A percentile compares a stretch with the other conserved stretches of the same genome.
These are phyloP conservation scores for Rhingia rostrata DNA, from an alignment of 2,888 invertebrate species.

Conservation along the genomic window DNA sequence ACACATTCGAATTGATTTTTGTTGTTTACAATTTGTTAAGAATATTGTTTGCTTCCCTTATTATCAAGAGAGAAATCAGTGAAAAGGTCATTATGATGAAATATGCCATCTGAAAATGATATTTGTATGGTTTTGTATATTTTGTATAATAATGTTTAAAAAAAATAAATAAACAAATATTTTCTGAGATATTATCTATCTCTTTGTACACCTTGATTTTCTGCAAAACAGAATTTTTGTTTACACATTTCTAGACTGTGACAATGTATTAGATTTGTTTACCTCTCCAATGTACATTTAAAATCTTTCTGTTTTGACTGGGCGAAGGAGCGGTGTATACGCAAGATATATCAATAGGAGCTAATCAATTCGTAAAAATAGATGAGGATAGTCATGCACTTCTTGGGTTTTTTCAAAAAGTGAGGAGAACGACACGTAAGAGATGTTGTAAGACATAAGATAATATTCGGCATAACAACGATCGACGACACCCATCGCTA, in stretches of 20 bases:
- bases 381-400: too few relatives aligned
- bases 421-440: too few relatives aligned
- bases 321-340: not conserved
- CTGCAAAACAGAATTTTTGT: not conserved
- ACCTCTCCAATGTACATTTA: not conserved
- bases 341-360: too few relatives aligned
- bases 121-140: not conserved
- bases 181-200: not conserved
- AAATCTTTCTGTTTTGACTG: not conserved
- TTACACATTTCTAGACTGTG: not conserved
- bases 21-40: constrained; percentile 16
- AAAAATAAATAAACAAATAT: not conserved
- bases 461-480: too few relatives aligned
- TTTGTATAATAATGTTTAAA: not conserved
- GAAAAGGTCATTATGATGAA: not conserved
- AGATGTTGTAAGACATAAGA: too few relatives aligned
- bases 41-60: not conserved
- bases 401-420: constrained; percentile 1
- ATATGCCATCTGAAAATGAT: not conserved
- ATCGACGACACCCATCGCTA: too few relatives aligned
- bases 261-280: not conserved
- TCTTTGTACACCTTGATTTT: not conserved
- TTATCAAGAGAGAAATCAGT: constrained; percentile 2
- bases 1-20: not conserved
- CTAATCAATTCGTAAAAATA: too few relatives aligned